A percentile compares a stretch with the other conserved stretches of the same genome.
Conservation (phyloP, 2,888 invertebrate genomes). For the Oligia latruncula region DNA sequence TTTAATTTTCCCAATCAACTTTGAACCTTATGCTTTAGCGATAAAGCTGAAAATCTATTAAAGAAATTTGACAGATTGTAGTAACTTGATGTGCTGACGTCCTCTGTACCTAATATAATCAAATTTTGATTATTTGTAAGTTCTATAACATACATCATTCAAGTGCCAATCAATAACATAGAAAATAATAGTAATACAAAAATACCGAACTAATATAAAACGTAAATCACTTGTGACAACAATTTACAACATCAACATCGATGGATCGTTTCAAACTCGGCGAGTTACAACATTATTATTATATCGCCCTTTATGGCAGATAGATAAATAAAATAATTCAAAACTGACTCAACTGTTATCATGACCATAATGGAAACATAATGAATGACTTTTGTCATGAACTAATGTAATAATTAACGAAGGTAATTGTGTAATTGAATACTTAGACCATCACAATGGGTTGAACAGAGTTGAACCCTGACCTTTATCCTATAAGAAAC, state of each 20-base stretch:
- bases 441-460: slow-evolving; percentile 58
- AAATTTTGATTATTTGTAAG: slow-evolving; percentile 42
- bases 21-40: too few species aligned
- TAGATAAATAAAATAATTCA: slow-evolving; percentile 35
- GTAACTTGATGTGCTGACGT: too few species aligned
- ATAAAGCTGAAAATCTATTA: too few species aligned
- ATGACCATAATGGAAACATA: slow-evolving; percentile 28
- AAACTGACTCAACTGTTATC: slow-evolving; percentile 34
- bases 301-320: slow-evolving; percentile 16
- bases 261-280: slow-evolving; percentile 19
- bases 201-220: slow-evolving; percentile 47
- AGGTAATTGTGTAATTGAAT: slow-evolving; percentile 62
- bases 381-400: slow-evolving; percentile 54
- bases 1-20: too few species aligned
- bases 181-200: slow-evolving; percentile 59
- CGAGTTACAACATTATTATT: slow-evolving; percentile 11
- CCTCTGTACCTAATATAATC: slow-evolving; percentile 6
- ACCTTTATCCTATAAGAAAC: slow-evolving; percentile 60
- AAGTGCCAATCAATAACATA: slow-evolving; percentile 57
- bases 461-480: slow-evolving; percentile 60
- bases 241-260: slow-evolving; percentile 45
- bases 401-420: slow-evolving; percentile 53
- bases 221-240: slow-evolving; percentile 52
- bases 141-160: slow-evolving; percentile 52
- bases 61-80: too few species aligned